Conservation (phyloP, 2,888 invertebrate genomes). For the Brachynemurus nebulosus region DNA sequence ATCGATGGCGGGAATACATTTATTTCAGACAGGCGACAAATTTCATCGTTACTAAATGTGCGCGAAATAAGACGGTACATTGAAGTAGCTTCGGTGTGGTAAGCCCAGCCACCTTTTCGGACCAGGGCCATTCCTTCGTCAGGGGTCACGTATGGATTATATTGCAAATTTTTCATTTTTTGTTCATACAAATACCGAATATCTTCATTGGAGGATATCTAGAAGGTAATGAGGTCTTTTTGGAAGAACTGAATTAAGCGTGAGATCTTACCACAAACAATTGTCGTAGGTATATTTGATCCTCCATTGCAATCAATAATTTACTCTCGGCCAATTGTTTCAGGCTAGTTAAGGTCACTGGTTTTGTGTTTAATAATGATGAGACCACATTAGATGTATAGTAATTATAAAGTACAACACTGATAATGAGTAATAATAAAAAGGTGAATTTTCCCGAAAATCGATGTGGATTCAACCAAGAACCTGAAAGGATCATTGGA, state of each 20-base stretch:
- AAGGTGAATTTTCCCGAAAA: constrained; percentile 24
- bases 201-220: constrained; percentile 12
- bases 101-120: constrained; percentile 36
- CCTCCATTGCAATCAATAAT: constrained; percentile 35
- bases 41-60: constrained; percentile 32
- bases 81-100: constrained; percentile 34
- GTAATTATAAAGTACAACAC: constrained; percentile 39
- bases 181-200: constrained; percentile 12
- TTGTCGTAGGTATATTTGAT: constrained; percentile 34
- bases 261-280: constrained; percentile 21
- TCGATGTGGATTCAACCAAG: constrained; percentile 16
- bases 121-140: constrained; percentile 30
- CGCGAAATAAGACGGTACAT: constrained; percentile 29
- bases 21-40: constrained; percentile 34
- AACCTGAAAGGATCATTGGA: too few species aligned
- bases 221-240: too few species aligned
- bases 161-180: constrained; percentile 10
- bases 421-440: constrained; percentile 24
- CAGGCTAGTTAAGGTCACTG: constrained; percentile 36
- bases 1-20: constrained; percentile 23
- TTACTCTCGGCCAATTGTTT: constrained; percentile 37
- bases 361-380: constrained; percentile 37
- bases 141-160: constrained; percentile 15
- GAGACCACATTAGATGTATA: constrained; percentile 46
- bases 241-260: too few species aligned